Percentiles rank a stretch among this genome's conserved stretches.
Conservation (phyloP, 1,140 invertebrate species). For the Thaumatotibia leucotreta region DNA sequence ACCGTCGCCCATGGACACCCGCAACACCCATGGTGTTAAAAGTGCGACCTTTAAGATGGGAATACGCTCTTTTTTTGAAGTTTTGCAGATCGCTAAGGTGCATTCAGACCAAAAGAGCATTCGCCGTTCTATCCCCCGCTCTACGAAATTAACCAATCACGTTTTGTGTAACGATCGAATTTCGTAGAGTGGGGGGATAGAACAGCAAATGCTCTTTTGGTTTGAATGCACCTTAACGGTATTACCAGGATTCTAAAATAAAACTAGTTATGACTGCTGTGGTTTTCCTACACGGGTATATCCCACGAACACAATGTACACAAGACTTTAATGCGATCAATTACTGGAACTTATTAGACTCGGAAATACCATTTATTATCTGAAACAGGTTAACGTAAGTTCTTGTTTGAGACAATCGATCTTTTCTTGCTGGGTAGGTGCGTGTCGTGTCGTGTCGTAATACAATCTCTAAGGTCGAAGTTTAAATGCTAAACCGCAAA, state of each 20-base stretch:
- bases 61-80: too few species aligned
- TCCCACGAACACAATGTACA: neutral
- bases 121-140: too few species aligned
- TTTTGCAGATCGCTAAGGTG: too few species aligned
- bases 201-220: too few species aligned
- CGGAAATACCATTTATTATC: neutral
- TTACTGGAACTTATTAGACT: neutral
- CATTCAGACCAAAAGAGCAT: too few species aligned
- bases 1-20: too few species aligned
- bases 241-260: neutral
- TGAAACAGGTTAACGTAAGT: neutral
- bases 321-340: neutral
- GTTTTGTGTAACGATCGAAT: too few species aligned
- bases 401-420: neutral
- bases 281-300: neutral
- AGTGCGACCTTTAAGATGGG: too few species aligned
- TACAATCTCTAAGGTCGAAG: slow-evolving; percentile 35
- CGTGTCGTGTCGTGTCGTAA: slow-evolving; percentile 25
- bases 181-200: too few species aligned
- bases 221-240: too few species aligned
- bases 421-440: slow-evolving; percentile 8
- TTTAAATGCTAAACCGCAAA: slow-evolving; percentile 27
- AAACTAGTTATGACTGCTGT: neutral
- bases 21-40: too few species aligned
- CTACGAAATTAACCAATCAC: too few species aligned